Evolutionary conservation across 2,888 invertebrate species (phyloP).

Genomic region (Criorhina ranunculi): DNA sequence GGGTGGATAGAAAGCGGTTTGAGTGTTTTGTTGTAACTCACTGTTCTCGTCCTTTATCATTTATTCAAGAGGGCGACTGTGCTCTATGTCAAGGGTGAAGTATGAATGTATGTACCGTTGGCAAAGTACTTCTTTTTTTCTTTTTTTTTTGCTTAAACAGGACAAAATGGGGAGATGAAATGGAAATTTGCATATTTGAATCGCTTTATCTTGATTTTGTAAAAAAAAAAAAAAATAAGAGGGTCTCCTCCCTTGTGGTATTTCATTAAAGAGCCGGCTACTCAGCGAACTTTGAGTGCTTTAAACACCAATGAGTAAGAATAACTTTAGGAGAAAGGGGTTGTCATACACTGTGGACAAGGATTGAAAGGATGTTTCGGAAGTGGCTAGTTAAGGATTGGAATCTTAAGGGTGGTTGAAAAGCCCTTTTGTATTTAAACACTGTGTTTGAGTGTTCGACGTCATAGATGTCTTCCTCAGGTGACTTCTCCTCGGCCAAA

Average conservation of each 20-base stretch:
- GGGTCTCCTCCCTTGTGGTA: slow-evolving; percentile 32
- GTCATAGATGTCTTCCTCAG: no score
- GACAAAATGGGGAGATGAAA: slow-evolving; percentile 7
- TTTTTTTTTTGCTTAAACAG: slow-evolving; percentile 5
- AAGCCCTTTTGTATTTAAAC: no score
- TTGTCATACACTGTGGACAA: no score
- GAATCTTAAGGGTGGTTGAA: no score
- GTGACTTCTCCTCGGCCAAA: no score
- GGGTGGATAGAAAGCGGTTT: slow-evolving; percentile 8
- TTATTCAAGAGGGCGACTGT: slow-evolving; percentile 57
- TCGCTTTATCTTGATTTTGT: slow-evolving; percentile 42
- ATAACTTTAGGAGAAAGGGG: no score
- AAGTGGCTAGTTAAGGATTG: no score
- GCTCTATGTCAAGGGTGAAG: slow-evolving; percentile 25
- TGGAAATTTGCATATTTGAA: slow-evolving; percentile 60
- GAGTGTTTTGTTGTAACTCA: slow-evolving; percentile 48
- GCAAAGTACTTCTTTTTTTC: no score
- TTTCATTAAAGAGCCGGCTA: neutral
- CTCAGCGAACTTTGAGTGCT: neutral
- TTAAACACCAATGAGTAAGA: no score
- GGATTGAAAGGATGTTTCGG: no score
- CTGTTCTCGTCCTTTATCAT: slow-evolving; percentile 53
- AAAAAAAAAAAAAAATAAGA: slow-evolving; percentile 5
- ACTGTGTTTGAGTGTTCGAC: no score
- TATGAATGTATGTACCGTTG: no score